These are phyloP conservation scores for Oncopodura yosiiana DNA, from an alignment of 1,140 invertebrate genomes.

Conservation along the genomic window DNA sequence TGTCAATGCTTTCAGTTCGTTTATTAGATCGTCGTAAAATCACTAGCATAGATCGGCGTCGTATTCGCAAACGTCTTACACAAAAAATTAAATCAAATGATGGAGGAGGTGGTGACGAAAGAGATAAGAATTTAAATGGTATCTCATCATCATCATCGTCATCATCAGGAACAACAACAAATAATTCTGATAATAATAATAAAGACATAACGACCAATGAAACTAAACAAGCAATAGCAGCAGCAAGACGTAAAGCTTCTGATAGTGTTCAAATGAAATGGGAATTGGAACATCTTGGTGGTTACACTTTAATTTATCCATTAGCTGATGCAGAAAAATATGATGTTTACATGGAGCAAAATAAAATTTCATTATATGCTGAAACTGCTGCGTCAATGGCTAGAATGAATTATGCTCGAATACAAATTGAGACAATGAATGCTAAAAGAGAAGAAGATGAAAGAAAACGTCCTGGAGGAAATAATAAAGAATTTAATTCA, in stretches of 20 bases:
- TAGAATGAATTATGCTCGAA: conserved; percentile 18
- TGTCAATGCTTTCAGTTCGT: conserved; percentile 69
- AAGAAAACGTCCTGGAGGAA: too few species aligned
- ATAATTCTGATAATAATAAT: conserved; percentile 46
- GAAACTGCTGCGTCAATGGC: conserved; percentile 51
- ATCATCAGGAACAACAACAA: not conserved
- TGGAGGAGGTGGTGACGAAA: not conserved
- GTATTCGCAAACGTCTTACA: conserved; percentile 42
- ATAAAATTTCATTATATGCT: conserved; percentile 58
- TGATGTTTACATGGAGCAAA: conserved; percentile 61
- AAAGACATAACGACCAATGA: conserved; percentile 1
- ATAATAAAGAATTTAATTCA: conserved; percentile 7
- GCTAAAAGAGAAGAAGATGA: not conserved
- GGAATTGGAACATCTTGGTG: conserved; percentile 47
- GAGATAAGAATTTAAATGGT: not conserved
- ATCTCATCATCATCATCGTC: not conserved
- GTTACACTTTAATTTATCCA: conserved; percentile 55
- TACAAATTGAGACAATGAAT: conserved; percentile 21
- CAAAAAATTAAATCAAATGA: conserved; percentile 28
- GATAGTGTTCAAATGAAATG: conserved; percentile 14
- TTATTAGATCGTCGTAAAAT: conserved; percentile 64
- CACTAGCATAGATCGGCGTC: conserved; percentile 47
- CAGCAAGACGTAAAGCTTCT: too few species aligned
- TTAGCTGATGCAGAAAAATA: conserved; percentile 47
- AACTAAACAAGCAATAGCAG: too few species aligned